Percentiles rank a stretch among this genome's conserved stretches.
phyloP scores from a whole-genome alignment of 2,797 vertebrate species.

The Spinus pinus region DNA sequence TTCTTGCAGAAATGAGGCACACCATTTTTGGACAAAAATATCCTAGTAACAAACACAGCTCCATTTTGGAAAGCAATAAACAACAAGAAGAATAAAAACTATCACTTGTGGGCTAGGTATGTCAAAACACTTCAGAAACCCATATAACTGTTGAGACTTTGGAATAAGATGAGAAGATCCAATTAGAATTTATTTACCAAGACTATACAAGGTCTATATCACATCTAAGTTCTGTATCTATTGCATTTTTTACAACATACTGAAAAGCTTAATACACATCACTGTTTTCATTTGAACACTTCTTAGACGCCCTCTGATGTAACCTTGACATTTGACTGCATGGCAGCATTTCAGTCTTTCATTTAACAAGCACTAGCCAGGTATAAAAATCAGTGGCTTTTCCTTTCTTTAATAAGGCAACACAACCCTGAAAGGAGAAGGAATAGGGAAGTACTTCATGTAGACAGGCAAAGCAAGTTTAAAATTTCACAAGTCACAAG shows the following conservation, averaged over 20 bases:
- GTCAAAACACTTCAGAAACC: background rate
- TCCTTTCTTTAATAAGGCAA: background rate
- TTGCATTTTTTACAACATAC: background rate
- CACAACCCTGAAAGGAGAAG: background rate
- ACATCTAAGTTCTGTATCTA: background rate
- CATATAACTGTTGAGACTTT: background rate
- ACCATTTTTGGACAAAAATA: background rate
- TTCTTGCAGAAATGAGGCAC: background rate
- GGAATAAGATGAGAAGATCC: background rate
- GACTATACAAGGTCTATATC: background rate
- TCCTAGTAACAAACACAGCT: background rate
- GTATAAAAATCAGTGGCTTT: background rate
- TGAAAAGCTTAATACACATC: background rate
- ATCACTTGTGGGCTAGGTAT: background rate
- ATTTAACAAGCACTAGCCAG: background rate
- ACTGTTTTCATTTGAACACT: background rate
- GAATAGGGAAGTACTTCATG: background rate
- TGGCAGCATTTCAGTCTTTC: background rate
- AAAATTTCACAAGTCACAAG: constrained; percentile 28
- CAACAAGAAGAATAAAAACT: background rate
- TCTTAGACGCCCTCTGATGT: background rate
- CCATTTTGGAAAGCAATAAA: background rate
- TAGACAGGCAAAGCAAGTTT: constrained; percentile 35
- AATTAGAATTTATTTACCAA: background rate
- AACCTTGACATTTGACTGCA: background rate